Evolutionary conservation across 1,140 invertebrate species (phyloP).

Genomic region (Agraylea sexmaculata): DNA sequence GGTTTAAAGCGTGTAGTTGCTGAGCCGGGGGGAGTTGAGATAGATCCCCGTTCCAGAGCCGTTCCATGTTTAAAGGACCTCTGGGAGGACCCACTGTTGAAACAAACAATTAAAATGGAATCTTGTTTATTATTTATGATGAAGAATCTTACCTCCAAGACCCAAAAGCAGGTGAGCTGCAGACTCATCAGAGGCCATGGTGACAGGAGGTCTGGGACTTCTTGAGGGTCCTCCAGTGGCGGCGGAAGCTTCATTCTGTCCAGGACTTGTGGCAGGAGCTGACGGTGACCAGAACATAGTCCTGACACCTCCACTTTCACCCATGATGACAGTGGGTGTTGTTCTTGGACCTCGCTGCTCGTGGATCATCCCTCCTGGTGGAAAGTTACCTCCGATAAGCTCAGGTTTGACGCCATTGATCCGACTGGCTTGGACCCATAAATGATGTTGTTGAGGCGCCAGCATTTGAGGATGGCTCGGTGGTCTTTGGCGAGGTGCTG

Average conservation of each 20-base stretch:
- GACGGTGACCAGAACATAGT: slow-evolving; percentile 84
- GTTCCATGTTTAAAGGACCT: slow-evolving; percentile 78
- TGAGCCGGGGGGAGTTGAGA: slow-evolving; percentile 70
- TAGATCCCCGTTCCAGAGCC: slow-evolving; percentile 77
- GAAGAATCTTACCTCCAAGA: too few relatives aligned
- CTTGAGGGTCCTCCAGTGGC: slow-evolving; percentile 36
- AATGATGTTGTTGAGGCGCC: slow-evolving; percentile 34
- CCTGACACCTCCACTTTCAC: slow-evolving; percentile 76
- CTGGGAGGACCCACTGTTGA: too few relatives aligned
- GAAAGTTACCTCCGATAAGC: slow-evolving; percentile 58
- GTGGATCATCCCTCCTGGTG: slow-evolving; percentile 32
- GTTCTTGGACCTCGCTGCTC: slow-evolving; percentile 46
- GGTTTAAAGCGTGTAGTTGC: slow-evolving; percentile 68
- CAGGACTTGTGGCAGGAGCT: slow-evolving; percentile 37
- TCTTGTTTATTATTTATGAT: slow-evolving; percentile 43
- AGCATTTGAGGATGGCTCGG: slow-evolving; percentile 24
- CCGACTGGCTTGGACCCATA: slow-evolving; percentile 50
- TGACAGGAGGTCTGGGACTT: slow-evolving; percentile 34
- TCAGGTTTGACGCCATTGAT: slow-evolving; percentile 68
- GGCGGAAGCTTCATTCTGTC: slow-evolving; percentile 25
- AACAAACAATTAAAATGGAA: too few relatives aligned
- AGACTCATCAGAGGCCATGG: slow-evolving; percentile 52
- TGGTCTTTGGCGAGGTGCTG: slow-evolving; percentile 28
- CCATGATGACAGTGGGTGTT: slow-evolving; percentile 82
- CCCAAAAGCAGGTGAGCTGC: slow-evolving; percentile 72